phyloP scores from a whole-genome alignment of 2,888 invertebrate genomes.

The Entomobrya proxima region DNA sequence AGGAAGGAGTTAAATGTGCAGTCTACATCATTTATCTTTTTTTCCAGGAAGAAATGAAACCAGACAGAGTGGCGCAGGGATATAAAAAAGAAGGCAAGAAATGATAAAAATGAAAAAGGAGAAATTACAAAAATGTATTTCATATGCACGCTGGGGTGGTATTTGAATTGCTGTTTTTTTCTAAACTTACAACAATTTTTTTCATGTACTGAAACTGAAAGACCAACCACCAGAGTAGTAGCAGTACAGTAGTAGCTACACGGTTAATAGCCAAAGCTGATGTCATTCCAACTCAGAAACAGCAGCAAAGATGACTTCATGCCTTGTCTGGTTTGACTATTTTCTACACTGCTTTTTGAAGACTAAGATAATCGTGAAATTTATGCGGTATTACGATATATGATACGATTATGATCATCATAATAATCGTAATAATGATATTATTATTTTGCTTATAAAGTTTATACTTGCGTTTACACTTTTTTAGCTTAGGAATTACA shows the following conservation, averaged over 20 bases:
- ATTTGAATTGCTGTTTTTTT: too few relatives aligned
- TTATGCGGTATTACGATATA: constrained; percentile 25
- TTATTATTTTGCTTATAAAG: not conserved
- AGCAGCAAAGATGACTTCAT: not conserved
- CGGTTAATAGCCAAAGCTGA: too few relatives aligned
- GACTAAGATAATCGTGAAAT: constrained; percentile 26
- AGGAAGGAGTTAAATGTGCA: constrained; percentile 18
- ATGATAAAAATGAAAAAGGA: not conserved
- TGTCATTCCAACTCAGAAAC: too few relatives aligned
- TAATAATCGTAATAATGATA: constrained; percentile 18
- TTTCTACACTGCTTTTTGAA: not conserved
- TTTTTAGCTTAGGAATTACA: too few relatives aligned
- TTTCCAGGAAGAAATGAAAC: constrained; percentile 23
- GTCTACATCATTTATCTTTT: constrained; percentile 8
- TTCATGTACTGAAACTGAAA: too few relatives aligned
- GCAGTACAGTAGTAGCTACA: too few relatives aligned
- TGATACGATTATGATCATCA: constrained; percentile 42
- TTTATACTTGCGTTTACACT: not conserved
- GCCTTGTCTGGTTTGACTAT: not conserved
- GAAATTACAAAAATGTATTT: not conserved
- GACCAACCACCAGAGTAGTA: too few relatives aligned
- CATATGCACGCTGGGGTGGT: not conserved
- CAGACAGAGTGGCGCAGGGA: constrained; percentile 20
- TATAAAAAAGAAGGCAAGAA: not conserved
- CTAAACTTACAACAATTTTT: too few relatives aligned